These are phyloP conservation scores for Petrocephalus zakoni DNA, from an alignment of 2,113 vertebrate species.

Conservation along the genomic window DNA sequence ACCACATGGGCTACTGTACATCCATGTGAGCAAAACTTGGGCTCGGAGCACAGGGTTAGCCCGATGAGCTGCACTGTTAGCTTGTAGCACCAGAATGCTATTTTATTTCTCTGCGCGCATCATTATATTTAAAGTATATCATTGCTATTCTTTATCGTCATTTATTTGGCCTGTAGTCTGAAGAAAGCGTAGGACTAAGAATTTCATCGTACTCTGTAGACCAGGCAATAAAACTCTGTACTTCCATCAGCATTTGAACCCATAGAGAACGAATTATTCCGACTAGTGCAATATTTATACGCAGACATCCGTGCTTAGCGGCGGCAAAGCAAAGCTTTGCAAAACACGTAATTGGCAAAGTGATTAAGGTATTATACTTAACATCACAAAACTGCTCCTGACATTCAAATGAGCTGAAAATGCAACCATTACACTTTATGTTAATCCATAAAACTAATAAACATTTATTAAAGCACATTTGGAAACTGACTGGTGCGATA, in stretches of 20 bases:
- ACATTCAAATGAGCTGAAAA: conserved; percentile 46
- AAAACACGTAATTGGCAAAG: conserved; percentile 36
- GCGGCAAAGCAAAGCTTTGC: conserved; percentile 29
- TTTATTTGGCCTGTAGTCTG: not conserved
- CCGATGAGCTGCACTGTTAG: not conserved
- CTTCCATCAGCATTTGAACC: conserved; percentile 19
- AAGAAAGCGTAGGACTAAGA: not conserved
- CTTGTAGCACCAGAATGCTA: not conserved
- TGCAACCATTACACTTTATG: conserved; percentile 50
- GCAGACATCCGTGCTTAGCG: conserved; percentile 30
- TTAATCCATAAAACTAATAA: conserved; percentile 57
- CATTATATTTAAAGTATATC: not conserved
- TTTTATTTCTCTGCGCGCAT: not conserved
- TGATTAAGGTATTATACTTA: conserved; percentile 47
- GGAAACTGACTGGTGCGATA: conserved; percentile 41
- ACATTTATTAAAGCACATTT: conserved; percentile 50
- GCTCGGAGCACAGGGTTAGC: not conserved
- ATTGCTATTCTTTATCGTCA: not conserved
- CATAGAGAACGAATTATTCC: conserved; percentile 27
- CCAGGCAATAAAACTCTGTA: not conserved
- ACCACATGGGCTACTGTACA: too few species aligned
- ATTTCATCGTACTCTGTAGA: not conserved
- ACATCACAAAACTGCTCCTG: conserved; percentile 41
- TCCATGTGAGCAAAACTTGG: too few species aligned
- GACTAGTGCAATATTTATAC: conserved; percentile 3